Percentiles rank a stretch among this genome's conserved stretches.
These are phyloP conservation scores for Zootoca vivipara DNA, from an alignment of 2,113 vertebrate genomes.

Conservation along the genomic window DNA sequence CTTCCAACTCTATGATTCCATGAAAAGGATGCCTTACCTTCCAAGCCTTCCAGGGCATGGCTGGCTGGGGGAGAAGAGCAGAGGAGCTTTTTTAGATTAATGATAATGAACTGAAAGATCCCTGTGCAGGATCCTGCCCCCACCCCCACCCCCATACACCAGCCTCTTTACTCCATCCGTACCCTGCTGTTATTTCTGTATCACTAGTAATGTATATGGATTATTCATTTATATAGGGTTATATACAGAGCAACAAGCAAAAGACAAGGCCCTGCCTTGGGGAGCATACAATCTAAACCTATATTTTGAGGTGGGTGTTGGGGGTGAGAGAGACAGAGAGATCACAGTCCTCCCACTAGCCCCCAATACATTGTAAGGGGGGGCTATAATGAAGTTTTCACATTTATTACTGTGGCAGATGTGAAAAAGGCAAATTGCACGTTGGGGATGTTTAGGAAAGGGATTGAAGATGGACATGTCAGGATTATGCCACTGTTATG, in stretches of 20 bases:
- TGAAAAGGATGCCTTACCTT: too few relatives aligned
- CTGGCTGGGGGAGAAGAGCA: neutral
- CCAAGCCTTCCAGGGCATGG: neutral
- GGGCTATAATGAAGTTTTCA: neutral
- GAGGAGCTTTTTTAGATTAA: neutral
- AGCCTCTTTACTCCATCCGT: neutral
- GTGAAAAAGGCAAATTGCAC: too few relatives aligned
- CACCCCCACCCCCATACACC: accelerated
- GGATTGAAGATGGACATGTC: too few relatives aligned
- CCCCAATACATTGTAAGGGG: neutral
- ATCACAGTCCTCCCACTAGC: neutral
- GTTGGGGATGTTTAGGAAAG: too few relatives aligned
- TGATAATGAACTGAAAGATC: neutral
- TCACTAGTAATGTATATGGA: neutral
- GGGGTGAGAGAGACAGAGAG: neutral
- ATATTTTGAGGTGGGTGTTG: neutral
- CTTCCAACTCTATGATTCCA: too few relatives aligned
- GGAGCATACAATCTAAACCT: neutral
- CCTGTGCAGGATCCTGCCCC: neutral
- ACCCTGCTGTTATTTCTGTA: neutral
- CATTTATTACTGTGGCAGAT: neutral
- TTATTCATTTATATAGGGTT: neutral
- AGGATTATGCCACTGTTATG: too few relatives aligned
- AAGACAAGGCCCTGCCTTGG: neutral
- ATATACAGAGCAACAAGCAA: neutral